Evolutionary conservation across 2,888 invertebrate species (phyloP).

Genomic region (Nephrotoma guestfalica): DNA sequence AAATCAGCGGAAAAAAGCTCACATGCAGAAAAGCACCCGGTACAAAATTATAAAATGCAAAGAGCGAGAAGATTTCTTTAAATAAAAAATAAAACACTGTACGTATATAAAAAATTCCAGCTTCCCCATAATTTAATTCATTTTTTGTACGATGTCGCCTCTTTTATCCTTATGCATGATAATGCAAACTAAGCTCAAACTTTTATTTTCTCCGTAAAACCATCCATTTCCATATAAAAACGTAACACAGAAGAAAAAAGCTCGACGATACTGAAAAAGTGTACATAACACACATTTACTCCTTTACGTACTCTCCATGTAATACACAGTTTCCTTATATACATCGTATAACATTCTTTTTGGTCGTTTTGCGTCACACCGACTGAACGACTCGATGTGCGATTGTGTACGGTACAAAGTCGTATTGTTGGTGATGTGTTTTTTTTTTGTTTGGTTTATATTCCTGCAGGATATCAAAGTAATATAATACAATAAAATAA

Average conservation of each 20-base stretch:
- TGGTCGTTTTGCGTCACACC: neutral
- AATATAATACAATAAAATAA: neutral
- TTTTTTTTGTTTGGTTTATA: neutral
- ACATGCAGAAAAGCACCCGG: neutral
- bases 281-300: neutral
- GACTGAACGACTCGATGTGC: neutral
- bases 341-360: neutral
- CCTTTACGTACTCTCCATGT: neutral
- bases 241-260: neutral
- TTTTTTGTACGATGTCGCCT: neutral
- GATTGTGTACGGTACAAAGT: neutral
- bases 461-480: conserved; percentile 3
- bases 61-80: neutral
- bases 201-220: neutral
- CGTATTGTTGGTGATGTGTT: neutral
- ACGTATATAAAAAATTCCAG: neutral
- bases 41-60: neutral
- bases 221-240: neutral
- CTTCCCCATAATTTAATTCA: neutral
- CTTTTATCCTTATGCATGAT: neutral
- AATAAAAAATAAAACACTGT: neutral
- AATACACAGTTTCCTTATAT: neutral
- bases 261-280: neutral
- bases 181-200: neutral
- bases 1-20: neutral